These are phyloP conservation scores for Epinephelus moara DNA, from an alignment of 2,113 vertebrate genomes.

Conservation along the genomic window DNA sequence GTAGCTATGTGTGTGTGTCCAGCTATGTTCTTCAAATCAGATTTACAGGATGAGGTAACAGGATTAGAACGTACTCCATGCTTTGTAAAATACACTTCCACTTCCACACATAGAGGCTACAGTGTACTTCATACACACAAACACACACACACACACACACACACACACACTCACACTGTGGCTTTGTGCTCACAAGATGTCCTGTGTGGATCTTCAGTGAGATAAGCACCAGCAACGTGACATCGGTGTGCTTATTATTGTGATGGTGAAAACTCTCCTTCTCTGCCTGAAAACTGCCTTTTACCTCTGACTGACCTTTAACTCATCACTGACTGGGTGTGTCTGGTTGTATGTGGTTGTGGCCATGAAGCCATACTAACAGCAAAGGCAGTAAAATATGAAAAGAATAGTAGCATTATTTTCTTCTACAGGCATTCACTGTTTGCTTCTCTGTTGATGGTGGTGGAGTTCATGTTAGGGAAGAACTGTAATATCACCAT, in stretches of 20 bases:
- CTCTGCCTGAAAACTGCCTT: not conserved
- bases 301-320: not conserved
- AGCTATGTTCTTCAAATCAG: conserved; percentile 63
- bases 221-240: not conserved
- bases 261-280: not conserved
- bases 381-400: conserved; percentile 14
- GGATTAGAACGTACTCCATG: conserved; percentile 34
- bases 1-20: conserved; percentile 22
- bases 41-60: conserved; percentile 55
- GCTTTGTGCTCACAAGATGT: conserved; percentile 28
- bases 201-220: conserved; percentile 1
- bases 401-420: conserved; percentile 3
- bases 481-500: no score
- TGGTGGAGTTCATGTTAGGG: no score
- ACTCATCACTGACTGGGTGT: not conserved
- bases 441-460: not conserved
- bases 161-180: conserved; percentile 1
- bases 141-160: not conserved
- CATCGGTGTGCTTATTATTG: not conserved
- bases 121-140: not conserved
- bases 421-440: conserved; percentile 4
- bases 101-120: not conserved
- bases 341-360: not conserved
- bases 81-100: conserved; percentile 30
- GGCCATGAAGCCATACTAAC: not conserved